Percentiles rank a stretch among this genome's conserved stretches.
Evolutionary conservation across 2,113 vertebrate species (phyloP).

Genomic region (rat (Rattus norvegicus)): GRCr8 NC_086023.1:41458501-41459000

Average conservation of each 20-base stretch:
- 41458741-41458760: neutral
- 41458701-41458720: neutral
- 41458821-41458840: neutral
- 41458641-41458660: too few relatives aligned
- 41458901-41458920: slow-evolving; percentile 47
- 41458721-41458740: neutral
- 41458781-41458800: neutral
- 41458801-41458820: neutral
- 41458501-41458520: neutral
- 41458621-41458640: neutral
- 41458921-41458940: slow-evolving; percentile 19
- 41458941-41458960: slow-evolving; percentile 61
- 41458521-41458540: neutral
- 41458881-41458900: neutral
- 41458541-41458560: neutral
- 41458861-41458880: neutral
- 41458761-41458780: neutral
- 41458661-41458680: too few relatives aligned
- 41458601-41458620: neutral
- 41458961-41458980: slow-evolving; percentile 62
- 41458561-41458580: neutral
- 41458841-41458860: neutral
- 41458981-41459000: slow-evolving; percentile 7
- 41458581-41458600: neutral
- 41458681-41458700: neutral